Evolutionary conservation across 2,113 vertebrate species (phyloP), one percentile per base, ranked within the genome.

Genomic region (Callionymus lyra): DNA sequence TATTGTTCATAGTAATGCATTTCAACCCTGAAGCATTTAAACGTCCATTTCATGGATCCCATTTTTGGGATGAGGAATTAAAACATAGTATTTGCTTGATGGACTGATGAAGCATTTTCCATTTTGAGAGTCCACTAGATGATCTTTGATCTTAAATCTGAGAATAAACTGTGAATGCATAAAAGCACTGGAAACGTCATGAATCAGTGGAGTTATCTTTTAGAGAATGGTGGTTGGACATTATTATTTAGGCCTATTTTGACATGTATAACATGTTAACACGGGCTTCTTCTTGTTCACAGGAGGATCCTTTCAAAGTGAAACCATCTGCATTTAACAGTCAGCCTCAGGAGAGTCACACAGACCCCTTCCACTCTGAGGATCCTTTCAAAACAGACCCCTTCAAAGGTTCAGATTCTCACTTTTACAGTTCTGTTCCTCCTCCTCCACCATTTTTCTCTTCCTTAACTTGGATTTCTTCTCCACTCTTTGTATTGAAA

Each of bases 371-470:
- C 81, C 92, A 94, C 73, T 83, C 90, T 1, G 93, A 97, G 69
- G 94, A 98, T 77, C 94, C 94, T 21, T 98, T 98, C 82, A 92
- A 89, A 73, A 86, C 91, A 0, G 94, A 98, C 63, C 94, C 94
- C 0, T 98, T 97, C 61, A 94, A 91, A 83, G 93, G 93, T 85
- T 81, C 80, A 18, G 10, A 6, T 0, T 6, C 9, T 2, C 1
- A 2, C 16, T 51, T 14, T 38, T 18, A 12, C 6, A 35, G 1
- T 2, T 1, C 11, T 53, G 31, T 10, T 17, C 57, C 41, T 56
- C 56, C 18, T 76, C 47, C 12, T 12, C 52, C 47, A 52, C 48
- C 71, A 51, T 3, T 27, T 27, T 3, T 19, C 12, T 6, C 10
- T 12, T 44, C 2, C 31, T 10, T 2, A 16, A 9, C 15, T 27